phyloP scores from a whole-genome alignment of 2,888 invertebrate species.

The Dynastes tityus region DNA sequence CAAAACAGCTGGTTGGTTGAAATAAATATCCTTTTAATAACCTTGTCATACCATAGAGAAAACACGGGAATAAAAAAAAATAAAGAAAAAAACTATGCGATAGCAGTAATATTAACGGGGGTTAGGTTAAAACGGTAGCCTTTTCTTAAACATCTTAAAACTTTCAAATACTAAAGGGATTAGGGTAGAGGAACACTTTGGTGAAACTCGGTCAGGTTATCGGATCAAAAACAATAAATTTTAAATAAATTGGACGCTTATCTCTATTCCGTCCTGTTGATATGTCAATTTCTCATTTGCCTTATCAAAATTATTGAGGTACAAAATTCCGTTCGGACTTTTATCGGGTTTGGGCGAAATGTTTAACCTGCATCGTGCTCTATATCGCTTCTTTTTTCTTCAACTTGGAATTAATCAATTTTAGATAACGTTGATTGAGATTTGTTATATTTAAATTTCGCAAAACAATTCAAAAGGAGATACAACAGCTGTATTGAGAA shows the following conservation, averaged over 20 bases:
- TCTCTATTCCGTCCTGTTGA: constrained; percentile 17
- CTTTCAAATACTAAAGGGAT: too few relatives aligned
- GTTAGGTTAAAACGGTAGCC: too few relatives aligned
- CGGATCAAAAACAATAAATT: constrained; percentile 5
- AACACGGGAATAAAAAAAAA: background rate
- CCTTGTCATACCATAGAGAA: background rate
- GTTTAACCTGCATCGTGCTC: too few relatives aligned
- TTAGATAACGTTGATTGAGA: too few relatives aligned
- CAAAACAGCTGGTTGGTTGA: background rate
- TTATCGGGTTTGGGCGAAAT: too few relatives aligned
- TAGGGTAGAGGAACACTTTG: background rate
- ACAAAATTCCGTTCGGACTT: background rate
- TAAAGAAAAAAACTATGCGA: background rate
- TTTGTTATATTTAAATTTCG: too few relatives aligned
- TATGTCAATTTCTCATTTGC: constrained; percentile 30
- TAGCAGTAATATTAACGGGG: too few relatives aligned
- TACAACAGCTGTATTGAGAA: too few relatives aligned
- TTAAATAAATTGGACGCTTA: constrained; percentile 24
- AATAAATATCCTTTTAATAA: constrained; percentile 35
- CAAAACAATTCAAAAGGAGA: too few relatives aligned
- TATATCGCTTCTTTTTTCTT: too few relatives aligned
- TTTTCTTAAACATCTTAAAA: too few relatives aligned
- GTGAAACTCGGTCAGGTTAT: constrained; percentile 24
- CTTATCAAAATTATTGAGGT: constrained; percentile 30
- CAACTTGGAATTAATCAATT: too few relatives aligned